These are phyloP conservation scores for Pseudomugil tenellus DNA, from an alignment of 2,797 vertebrate species.

Conservation along the genomic window DNA sequence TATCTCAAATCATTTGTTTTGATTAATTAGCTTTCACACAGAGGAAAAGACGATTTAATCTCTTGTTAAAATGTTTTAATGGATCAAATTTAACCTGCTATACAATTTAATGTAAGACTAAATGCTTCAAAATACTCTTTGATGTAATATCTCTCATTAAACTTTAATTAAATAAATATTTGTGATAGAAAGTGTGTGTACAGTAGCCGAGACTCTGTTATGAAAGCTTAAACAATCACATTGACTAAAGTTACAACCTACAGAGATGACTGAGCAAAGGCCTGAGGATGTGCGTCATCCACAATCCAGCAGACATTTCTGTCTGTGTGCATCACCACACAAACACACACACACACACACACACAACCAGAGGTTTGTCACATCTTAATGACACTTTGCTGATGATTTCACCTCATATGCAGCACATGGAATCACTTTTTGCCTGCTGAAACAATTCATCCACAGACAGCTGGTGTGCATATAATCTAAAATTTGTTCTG, in stretches of 20 bases:
- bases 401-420: slow-evolving; percentile 9
- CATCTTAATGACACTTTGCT: slow-evolving; percentile 24
- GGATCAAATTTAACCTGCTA: background rate
- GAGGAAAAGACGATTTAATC: background rate
- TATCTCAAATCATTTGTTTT: background rate
- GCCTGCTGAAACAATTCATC: slow-evolving; percentile 27
- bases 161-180: background rate
- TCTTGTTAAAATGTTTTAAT: background rate
- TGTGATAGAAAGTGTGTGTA: background rate
- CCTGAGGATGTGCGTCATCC: slow-evolving; percentile 68
- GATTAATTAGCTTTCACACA: background rate
- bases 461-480: slow-evolving; percentile 39
- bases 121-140: slow-evolving; percentile 1
- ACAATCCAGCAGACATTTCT: slow-evolving; percentile 40
- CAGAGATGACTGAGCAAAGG: slow-evolving; percentile 51
- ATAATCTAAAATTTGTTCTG: slow-evolving; percentile 39
- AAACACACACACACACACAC: background rate
- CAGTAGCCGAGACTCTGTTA: background rate
- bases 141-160: background rate
- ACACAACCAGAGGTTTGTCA: slow-evolving; percentile 20
- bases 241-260: slow-evolving; percentile 21
- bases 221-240: background rate
- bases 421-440: background rate
- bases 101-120: background rate
- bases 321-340: slow-evolving; percentile 21